phyloP scores from a whole-genome alignment of 2,888 invertebrate genomes.

The Choristoneura rosaceana region DNA sequence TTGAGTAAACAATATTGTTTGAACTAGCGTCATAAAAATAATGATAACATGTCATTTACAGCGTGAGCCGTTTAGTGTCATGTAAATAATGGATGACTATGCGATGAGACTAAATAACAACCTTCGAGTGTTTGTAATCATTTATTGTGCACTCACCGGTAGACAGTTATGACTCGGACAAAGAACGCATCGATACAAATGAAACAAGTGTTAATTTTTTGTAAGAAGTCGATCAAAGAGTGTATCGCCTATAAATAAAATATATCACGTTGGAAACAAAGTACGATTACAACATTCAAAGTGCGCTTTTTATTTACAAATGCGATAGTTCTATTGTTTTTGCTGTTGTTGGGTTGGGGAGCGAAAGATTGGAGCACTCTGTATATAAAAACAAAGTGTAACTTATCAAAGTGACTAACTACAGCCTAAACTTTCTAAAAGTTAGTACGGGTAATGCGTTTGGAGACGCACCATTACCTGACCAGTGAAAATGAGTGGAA shows the following conservation, averaged over 20 bases:
- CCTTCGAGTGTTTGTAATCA: constrained; percentile 37
- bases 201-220: constrained; percentile 1
- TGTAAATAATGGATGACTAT: constrained; percentile 29
- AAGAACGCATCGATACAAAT: constrained; percentile 14
- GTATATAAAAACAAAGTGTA: constrained; percentile 16
- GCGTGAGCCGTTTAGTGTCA: constrained; percentile 30
- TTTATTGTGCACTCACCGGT: constrained; percentile 26
- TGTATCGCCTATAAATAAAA: background rate
- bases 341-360: no score
- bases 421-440: constrained; percentile 9
- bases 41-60: constrained; percentile 35
- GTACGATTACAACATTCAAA: background rate
- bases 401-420: constrained; percentile 19
- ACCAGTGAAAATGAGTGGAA: constrained; percentile 25
- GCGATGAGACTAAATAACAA: constrained; percentile 26
- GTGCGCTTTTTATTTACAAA: background rate
- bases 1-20: constrained; percentile 29
- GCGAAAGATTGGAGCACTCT: constrained; percentile 20
- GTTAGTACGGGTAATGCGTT: constrained; percentile 12
- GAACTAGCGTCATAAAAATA: constrained; percentile 19
- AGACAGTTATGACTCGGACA: constrained; percentile 14
- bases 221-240: background rate
- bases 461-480: constrained; percentile 3
- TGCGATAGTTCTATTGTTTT: background rate
- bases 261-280: background rate